Conservation (phyloP, 2,113 vertebrate species). For the Atherinomorus stipes region DNA sequence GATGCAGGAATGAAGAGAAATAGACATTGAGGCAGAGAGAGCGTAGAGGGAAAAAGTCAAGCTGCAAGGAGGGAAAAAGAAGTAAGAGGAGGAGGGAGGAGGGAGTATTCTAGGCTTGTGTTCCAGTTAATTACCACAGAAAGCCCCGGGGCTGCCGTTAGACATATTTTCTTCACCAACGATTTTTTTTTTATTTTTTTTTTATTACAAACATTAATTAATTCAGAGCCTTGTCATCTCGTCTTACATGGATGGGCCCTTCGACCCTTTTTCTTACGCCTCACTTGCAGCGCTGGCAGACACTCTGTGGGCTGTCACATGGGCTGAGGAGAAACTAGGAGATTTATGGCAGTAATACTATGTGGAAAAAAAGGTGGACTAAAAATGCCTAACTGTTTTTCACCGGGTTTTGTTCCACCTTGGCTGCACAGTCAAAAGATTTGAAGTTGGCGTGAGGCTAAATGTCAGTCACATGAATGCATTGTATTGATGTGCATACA, state of each 20-base stretch:
- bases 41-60: slow-evolving; percentile 52
- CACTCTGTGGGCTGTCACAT: slow-evolving; percentile 76
- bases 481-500: slow-evolving; percentile 67
- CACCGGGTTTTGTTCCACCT: slow-evolving; percentile 49
- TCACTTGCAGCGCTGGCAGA: slow-evolving; percentile 78
- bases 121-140: slow-evolving; percentile 81
- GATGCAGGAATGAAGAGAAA: slow-evolving; percentile 26
- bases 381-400: slow-evolving; percentile 51
- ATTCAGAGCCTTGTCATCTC: slow-evolving; percentile 82
- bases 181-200: slow-evolving; percentile 70
- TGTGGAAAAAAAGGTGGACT: slow-evolving; percentile 39
- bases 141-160: slow-evolving; percentile 78
- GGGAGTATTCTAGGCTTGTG: slow-evolving; percentile 74
- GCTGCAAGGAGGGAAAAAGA: slow-evolving; percentile 47
- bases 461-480: slow-evolving; percentile 57
- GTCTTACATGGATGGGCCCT: slow-evolving; percentile 79
- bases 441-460: slow-evolving; percentile 64
- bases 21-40: slow-evolving; percentile 64
- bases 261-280: slow-evolving; percentile 77
- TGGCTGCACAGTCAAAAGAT: slow-evolving; percentile 48
- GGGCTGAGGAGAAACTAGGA: slow-evolving; percentile 65
- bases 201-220: slow-evolving; percentile 83
- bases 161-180: slow-evolving; percentile 79
- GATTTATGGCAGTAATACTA: slow-evolving; percentile 58
- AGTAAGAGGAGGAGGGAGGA: slow-evolving; percentile 41